Evolutionary conservation across 2,113 vertebrate genomes (phyloP).

Genomic region (Taurulus bubalis): DNA sequence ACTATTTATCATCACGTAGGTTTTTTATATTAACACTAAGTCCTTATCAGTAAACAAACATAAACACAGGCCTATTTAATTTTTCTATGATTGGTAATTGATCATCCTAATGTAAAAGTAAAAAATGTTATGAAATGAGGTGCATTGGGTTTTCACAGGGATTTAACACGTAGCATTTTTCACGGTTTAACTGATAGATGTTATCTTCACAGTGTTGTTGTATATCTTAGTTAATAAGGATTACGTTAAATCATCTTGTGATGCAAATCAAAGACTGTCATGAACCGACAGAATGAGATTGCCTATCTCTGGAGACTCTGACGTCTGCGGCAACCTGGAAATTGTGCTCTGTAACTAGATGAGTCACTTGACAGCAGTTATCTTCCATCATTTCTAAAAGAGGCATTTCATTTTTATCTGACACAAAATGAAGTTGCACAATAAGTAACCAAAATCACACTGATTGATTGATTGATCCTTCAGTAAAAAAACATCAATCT

Average conservation of each 20-base stretch:
- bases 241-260: not conserved
- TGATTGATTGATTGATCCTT: no score
- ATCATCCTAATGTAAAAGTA: not conserved
- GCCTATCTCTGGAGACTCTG: constrained; percentile 3
- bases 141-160: not conserved
- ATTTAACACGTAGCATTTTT: not conserved
- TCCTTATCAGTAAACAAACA: constrained; percentile 2
- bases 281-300: not conserved
- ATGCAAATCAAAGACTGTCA: not conserved
- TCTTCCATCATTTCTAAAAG: constrained; percentile 1
- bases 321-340: not conserved
- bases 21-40: constrained; percentile 31
- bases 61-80: not conserved
- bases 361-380: constrained; percentile 23
- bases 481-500: constrained; percentile 6
- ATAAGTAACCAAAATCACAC: not conserved
- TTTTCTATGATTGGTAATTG: not conserved
- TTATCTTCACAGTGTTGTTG: not conserved
- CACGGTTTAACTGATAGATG: not conserved
- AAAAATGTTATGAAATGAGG: not conserved
- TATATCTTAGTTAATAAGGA: not conserved
- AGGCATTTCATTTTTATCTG: not conserved
- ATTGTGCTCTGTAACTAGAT: not conserved
- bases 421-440: not conserved
- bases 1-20: constrained; percentile 27